A percentile compares a stretch with the other conserved stretches of the same genome.
These are phyloP conservation scores for Alethe diademata DNA, from an alignment of 2,113 vertebrate genomes.

Conservation along the genomic window DNA sequence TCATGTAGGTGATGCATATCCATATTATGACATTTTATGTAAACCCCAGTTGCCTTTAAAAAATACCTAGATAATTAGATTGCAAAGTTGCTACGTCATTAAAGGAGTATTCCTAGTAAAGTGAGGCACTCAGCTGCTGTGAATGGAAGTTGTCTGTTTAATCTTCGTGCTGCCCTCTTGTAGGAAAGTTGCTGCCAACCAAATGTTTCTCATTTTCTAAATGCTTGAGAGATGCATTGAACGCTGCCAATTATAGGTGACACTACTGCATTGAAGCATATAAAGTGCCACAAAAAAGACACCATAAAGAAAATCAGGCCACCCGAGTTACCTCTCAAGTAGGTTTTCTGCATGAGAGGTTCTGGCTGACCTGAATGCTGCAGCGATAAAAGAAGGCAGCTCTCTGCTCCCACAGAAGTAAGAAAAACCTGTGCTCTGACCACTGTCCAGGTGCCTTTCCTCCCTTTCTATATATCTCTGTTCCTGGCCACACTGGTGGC, in stretches of 20 bases:
- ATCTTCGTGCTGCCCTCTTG: neutral
- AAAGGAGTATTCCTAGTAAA: neutral
- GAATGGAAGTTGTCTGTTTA: neutral
- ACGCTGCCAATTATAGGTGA: neutral
- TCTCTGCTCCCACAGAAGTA: neutral
- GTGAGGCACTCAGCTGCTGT: neutral
- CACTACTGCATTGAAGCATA: neutral
- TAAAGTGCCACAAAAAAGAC: neutral
- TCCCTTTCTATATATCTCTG: neutral
- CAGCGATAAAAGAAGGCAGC: neutral
- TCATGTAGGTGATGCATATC: neutral
- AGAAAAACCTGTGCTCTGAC: neutral
- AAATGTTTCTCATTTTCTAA: neutral
- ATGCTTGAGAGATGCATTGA: neutral
- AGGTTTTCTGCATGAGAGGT: neutral
- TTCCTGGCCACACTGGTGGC: neutral
- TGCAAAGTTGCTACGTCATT: neutral
- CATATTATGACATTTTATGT: neutral
- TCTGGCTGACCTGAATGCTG: neutral
- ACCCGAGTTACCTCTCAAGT: neutral
- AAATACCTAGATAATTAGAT: neutral
- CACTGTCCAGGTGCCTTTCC: neutral
- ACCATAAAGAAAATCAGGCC: neutral
- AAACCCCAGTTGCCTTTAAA: neutral
- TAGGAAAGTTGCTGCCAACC: neutral